Conservation (phyloP, 2,888 invertebrate species). For the Drosophila hamatofila region DNA sequence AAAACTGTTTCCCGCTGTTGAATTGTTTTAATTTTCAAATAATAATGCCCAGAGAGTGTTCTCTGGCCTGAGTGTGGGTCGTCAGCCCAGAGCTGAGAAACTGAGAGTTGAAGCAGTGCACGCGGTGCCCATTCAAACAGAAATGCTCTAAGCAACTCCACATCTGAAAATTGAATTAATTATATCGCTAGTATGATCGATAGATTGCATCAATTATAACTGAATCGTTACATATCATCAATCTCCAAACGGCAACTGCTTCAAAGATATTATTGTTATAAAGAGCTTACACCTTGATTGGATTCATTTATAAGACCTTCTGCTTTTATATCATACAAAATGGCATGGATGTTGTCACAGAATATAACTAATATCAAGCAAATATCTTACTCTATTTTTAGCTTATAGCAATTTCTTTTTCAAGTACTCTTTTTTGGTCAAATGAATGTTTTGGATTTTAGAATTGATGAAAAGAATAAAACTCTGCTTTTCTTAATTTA, state of each 20-base stretch:
- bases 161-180: not conserved
- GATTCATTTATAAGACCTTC: not conserved
- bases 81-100: not conserved
- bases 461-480: not conserved
- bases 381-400: not conserved
- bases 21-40: slow-evolving; percentile 57
- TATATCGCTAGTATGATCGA: not conserved
- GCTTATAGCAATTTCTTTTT: not conserved
- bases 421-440: not conserved
- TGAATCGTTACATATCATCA: not conserved
- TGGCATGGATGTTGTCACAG: not conserved
- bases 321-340: not conserved
- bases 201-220: not conserved
- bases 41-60: slow-evolving; percentile 18
- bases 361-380: not conserved
- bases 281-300: too few species aligned
- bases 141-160: slow-evolving; percentile 7
- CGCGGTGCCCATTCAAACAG: slow-evolving; percentile 14
- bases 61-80: slow-evolving; percentile 6
- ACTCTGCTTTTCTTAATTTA: not conserved
- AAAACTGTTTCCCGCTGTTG: slow-evolving; percentile 53
- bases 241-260: not conserved
- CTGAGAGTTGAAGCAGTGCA: not conserved
- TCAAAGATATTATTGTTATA: not conserved
- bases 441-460: not conserved